Conservation (phyloP, 2,113 vertebrate genomes). For the Cochlearius cochlearius region DNA sequence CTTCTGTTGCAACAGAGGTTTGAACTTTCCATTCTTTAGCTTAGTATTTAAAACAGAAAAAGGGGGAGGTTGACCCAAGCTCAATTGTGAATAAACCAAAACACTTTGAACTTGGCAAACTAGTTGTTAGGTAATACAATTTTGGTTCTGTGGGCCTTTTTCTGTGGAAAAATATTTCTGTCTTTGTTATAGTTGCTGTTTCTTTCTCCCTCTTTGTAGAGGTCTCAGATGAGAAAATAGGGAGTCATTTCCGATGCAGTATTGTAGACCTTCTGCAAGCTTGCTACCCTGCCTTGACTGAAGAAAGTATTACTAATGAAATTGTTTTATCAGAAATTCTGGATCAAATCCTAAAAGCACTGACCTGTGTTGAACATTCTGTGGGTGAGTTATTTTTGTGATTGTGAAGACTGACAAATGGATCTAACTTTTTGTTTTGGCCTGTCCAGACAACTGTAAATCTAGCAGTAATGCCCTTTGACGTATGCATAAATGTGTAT, state of each 20-base stretch:
- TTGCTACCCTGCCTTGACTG: constrained; percentile 80
- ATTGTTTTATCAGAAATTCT: constrained; percentile 78
- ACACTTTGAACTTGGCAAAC: neutral
- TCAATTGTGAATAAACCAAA: neutral
- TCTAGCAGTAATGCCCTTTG: neutral
- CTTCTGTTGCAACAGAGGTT: neutral
- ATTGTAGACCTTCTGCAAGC: constrained; percentile 85
- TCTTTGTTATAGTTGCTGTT: neutral
- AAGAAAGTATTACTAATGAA: constrained; percentile 80
- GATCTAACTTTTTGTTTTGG: neutral
- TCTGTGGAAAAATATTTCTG: neutral
- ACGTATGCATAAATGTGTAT: neutral
- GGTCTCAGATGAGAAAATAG: constrained; percentile 69
- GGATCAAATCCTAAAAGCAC: constrained; percentile 76
- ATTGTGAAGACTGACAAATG: neutral
- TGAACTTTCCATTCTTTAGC: neutral
- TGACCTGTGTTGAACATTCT: constrained; percentile 72
- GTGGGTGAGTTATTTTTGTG: constrained; percentile 75
- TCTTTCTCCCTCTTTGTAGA: constrained; percentile 64
- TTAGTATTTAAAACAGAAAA: neutral
- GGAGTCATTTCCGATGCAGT: constrained; percentile 79
- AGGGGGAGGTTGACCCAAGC: neutral
- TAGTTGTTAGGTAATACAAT: neutral
- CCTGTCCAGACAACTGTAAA: neutral
- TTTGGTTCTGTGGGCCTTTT: neutral